These are phyloP conservation scores for Melanostoma mellinum DNA, from an alignment of 2,888 invertebrate species.

Conservation along the genomic window DNA sequence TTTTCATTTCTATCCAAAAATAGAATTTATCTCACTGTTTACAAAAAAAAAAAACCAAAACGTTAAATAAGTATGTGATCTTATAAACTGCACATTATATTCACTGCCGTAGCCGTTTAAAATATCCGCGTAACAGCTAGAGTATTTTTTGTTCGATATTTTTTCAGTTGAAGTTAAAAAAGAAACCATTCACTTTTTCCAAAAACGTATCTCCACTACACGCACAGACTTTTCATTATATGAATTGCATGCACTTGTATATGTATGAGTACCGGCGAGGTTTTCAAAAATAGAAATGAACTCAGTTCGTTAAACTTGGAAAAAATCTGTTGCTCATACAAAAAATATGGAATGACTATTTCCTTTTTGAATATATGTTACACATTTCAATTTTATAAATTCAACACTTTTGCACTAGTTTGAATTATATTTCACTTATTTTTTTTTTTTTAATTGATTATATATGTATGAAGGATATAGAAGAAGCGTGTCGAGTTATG, in stretches of 20 bases:
- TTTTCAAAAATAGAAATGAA: constrained; percentile 82
- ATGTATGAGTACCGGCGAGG: constrained; percentile 61
- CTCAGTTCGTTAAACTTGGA: constrained; percentile 82
- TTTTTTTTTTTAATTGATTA: not conserved
- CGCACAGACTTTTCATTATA: constrained; percentile 45
- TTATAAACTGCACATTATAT: constrained; percentile 32
- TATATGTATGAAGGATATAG: not conserved
- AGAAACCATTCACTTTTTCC: constrained; percentile 42
- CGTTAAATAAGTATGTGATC: not conserved
- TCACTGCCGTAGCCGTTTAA: constrained; percentile 23
- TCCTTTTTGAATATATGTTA: constrained; percentile 18
- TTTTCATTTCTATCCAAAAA: constrained; percentile 43
- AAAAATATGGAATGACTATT: constrained; percentile 34
- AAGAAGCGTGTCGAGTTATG: constrained; percentile 17
- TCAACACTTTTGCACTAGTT: constrained; percentile 11
- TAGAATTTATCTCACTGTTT: constrained; percentile 56
- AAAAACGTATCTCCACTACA: constrained; percentile 36
- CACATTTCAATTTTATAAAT: not conserved
- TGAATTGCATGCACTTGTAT: constrained; percentile 54
- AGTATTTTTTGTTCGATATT: constrained; percentile 12
- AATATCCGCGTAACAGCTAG: not conserved
- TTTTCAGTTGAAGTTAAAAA: constrained; percentile 3
- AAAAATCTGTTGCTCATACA: constrained; percentile 49
- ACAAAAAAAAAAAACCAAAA: not conserved
- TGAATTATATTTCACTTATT: constrained; percentile 8